A percentile compares a stretch with the other conserved stretches of the same genome.
Evolutionary conservation across 2,797 vertebrate genomes (phyloP).

Genomic region (Hozukius guyotensis): DNA sequence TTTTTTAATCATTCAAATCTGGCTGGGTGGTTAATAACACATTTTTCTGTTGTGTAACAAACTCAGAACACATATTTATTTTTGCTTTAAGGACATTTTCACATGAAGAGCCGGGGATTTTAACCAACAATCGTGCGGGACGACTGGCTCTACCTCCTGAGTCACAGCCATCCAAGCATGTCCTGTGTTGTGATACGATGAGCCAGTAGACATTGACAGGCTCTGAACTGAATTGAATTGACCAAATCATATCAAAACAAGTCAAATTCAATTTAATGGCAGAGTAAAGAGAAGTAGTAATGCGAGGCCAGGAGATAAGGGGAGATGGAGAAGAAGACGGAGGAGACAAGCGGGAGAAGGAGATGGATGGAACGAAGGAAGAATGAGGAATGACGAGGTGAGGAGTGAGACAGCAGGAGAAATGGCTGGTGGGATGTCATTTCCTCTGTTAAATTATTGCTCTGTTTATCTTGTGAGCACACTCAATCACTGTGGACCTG

Average conservation of each 20-base stretch:
- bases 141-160: background rate
- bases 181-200: background rate
- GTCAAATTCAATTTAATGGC: slow-evolving; percentile 5
- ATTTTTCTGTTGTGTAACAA: background rate
- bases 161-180: background rate
- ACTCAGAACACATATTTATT: background rate
- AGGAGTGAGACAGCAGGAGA: slow-evolving; percentile 47
- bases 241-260: slow-evolving; percentile 30
- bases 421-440: slow-evolving; percentile 54
- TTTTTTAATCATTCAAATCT: background rate
- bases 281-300: background rate
- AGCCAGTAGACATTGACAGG: background rate
- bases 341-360: background rate
- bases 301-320: background rate
- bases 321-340: background rate
- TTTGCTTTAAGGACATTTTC: background rate
- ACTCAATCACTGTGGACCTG: slow-evolving; percentile 51
- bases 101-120: background rate
- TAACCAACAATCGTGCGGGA: background rate
- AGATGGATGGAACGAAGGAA: slow-evolving; percentile 31
- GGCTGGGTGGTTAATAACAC: background rate
- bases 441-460: slow-evolving; percentile 64
- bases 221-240: background rate
- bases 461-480: slow-evolving; percentile 62
- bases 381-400: slow-evolving; percentile 27